Conservation (phyloP, 2,113 vertebrate genomes). For the Pangasianodon hypophthalmus region DNA sequence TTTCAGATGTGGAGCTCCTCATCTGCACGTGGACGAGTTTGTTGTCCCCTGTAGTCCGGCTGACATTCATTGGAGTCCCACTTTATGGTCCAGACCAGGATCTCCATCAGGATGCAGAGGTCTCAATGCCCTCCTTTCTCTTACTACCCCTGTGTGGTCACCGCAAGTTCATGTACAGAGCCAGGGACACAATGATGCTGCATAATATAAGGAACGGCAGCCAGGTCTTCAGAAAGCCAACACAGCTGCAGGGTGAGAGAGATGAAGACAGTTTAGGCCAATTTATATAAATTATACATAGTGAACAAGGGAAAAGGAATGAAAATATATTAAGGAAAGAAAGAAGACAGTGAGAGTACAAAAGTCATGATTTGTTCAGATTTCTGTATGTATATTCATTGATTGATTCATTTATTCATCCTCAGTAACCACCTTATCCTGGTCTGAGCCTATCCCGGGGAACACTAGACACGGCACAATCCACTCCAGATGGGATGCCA, state of each 20-base stretch:
- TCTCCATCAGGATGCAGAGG: slow-evolving; percentile 8
- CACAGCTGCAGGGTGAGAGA: slow-evolving; percentile 72
- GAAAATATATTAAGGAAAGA: background rate
- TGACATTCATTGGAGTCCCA: slow-evolving; percentile 31
- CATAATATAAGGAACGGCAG: slow-evolving; percentile 87
- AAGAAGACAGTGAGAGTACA: background rate
- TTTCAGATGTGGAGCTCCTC: slow-evolving; percentile 1
- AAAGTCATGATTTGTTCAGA: background rate
- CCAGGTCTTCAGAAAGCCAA: slow-evolving; percentile 96
- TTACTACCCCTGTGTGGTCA: slow-evolving; percentile 69
- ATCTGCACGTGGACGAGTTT: background rate
- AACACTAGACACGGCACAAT: no score
- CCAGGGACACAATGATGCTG: slow-evolving; percentile 79
- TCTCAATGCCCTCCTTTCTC: background rate
- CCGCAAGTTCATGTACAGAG: slow-evolving; percentile 83
- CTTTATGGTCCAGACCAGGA: background rate
- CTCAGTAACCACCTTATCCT: background rate
- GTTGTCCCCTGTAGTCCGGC: slow-evolving; percentile 4
- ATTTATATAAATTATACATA: background rate
- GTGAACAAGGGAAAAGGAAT: background rate
- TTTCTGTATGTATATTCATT: background rate
- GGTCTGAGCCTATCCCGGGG: no score
- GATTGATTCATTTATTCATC: background rate
- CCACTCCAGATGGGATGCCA: background rate
- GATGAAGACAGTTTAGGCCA: background rate